Evolutionary conservation across 2,888 invertebrate species (phyloP), one percentile per base, ranked within the genome.

Genomic region (Pandemis corylana): DNA sequence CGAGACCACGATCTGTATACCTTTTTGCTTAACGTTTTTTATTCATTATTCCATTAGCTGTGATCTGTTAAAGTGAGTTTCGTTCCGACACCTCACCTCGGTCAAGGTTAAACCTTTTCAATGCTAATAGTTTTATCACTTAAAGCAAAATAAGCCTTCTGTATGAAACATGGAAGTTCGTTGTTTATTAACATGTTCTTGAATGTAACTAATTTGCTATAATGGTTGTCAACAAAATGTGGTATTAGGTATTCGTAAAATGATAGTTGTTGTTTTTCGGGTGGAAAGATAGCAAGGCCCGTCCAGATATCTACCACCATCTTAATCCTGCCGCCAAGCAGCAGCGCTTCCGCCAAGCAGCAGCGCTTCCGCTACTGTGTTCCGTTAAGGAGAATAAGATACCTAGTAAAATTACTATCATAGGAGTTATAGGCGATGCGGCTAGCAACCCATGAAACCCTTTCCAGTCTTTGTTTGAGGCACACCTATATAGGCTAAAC

Each of bases 41-140:
- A 36, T 28, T 44, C 53, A 72, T 72, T 53, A 62, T 51, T 68
- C 51, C 51, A 53, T 51, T 20, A 5, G 61, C 72, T 67, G 62
- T 62, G 62, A 72, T 72, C 67, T 67, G 42, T n/a, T 13, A 36
- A 46, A 46, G 2, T 46, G 46, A 15, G 59, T 66, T 66, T 71
- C 49, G 49, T 41, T 51, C 13, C n/a, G n/a, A 20, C 1, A 20
- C 2, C 9, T 42, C 15, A 42, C 65, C 28, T 28, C n/a, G 36
- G n/a, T 44, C 72, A 72, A 72, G 72, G 72, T 68, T 66, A 0
- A 28, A 49, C 51, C 61, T 67, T 61, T 41, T 67, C 72, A 72
- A 67, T 61, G 66, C 28, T 49, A 61, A 67, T 20, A 10, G n/a
- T n/a, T 5, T 56, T 9, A 20, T 4, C 46, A 51, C 12, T 61